These are phyloP conservation scores for Petrolisthes manimaculis DNA, from an alignment of 2,888 invertebrate genomes.

Conservation along the genomic window DNA sequence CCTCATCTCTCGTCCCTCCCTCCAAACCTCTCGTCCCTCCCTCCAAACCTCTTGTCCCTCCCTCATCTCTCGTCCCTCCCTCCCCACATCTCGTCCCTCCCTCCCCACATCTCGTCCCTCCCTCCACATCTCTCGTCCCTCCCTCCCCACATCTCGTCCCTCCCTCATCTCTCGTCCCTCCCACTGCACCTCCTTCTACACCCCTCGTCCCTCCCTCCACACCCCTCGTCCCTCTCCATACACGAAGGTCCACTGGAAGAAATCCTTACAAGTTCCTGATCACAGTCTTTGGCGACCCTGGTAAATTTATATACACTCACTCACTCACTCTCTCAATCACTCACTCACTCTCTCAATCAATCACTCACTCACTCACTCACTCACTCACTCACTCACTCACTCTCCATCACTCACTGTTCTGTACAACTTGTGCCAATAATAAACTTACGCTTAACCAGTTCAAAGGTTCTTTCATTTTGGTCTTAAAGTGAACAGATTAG, in stretches of 20 bases:
- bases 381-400: not conserved
- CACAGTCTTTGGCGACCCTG: slow-evolving; percentile 20
- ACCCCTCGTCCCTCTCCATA: not conserved
- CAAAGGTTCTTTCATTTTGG: not conserved
- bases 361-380: not conserved
- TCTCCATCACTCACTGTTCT: no score
- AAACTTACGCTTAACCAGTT: not conserved
- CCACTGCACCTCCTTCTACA: not conserved
- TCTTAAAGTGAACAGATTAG: not conserved
- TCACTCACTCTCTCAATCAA: not conserved
- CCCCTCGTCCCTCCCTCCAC: not conserved
- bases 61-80: not conserved
- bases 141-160: no score
- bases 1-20: not conserved
- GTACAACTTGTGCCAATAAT: not conserved
- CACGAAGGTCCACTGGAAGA: slow-evolving; percentile 26
- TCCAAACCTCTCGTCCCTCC: not conserved
- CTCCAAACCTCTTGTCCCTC: not conserved
- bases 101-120: no score
- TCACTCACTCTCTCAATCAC: not conserved
- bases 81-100: no score
- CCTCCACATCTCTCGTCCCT: no score
- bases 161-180: not conserved
- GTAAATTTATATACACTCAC: not conserved
- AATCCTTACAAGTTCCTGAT: not conserved